Conservation (phyloP, 2,888 invertebrate genomes). For the Fragum sueziense region DNA sequence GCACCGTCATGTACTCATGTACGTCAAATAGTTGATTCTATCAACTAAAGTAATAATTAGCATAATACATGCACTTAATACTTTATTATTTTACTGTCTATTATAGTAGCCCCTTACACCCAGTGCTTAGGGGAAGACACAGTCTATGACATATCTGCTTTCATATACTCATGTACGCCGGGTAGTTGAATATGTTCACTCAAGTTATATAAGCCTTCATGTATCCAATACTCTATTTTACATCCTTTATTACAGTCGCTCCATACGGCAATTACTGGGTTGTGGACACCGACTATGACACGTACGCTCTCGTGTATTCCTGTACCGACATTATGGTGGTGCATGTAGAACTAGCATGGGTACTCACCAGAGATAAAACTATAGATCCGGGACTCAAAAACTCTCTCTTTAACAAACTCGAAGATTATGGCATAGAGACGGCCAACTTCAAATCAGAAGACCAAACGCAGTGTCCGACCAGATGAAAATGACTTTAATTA, state of each 20-base stretch:
- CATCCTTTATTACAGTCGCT: conserved; percentile 46
- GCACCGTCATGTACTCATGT: too few species aligned
- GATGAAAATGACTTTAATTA: not conserved
- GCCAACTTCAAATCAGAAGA: conserved; percentile 53
- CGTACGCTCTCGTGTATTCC: conserved; percentile 64
- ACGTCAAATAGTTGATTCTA: too few species aligned
- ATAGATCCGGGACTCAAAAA: conserved; percentile 43
- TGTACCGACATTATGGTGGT: conserved; percentile 53
- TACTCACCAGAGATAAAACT: conserved; percentile 56
- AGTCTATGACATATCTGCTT: too few species aligned
- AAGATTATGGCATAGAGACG: conserved; percentile 53
- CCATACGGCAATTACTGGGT: conserved; percentile 67
- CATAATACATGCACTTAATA: too few species aligned
- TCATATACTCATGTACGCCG: too few species aligned
- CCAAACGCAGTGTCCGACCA: conserved; percentile 47
- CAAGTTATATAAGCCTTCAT: too few species aligned
- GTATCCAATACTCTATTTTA: not conserved
- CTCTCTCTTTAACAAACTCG: conserved; percentile 48
- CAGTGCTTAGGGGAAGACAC: too few species aligned
- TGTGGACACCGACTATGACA: conserved; percentile 66
- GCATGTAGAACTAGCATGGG: conserved; percentile 67
- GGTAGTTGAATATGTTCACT: too few species aligned
- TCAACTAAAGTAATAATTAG: too few species aligned
- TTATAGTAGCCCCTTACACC: too few species aligned
- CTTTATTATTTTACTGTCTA: too few species aligned